Percentiles rank a stretch among this genome's conserved stretches.
phyloP scores from a whole-genome alignment of 1,140 invertebrate genomes.

The Manduca sexta region DNA sequence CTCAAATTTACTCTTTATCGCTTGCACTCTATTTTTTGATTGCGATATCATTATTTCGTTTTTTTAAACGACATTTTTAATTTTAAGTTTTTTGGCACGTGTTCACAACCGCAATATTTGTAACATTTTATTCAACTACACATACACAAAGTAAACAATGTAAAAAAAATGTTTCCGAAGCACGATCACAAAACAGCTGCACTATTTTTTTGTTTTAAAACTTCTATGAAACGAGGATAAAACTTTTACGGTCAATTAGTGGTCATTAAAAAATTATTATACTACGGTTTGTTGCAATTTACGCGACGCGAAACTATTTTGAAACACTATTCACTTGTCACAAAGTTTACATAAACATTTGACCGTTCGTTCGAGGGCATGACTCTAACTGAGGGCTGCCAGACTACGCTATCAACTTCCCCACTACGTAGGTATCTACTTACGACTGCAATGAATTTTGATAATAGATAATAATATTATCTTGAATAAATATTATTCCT shows the following conservation, averaged over 20 bases:
- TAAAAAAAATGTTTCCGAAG: too few relatives aligned
- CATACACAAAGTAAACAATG: too few relatives aligned
- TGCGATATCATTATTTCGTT: conserved; percentile 63
- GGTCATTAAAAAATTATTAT: conserved; percentile 17
- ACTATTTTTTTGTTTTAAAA: conserved; percentile 20
- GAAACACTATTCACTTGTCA: conserved; percentile 33
- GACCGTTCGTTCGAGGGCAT: conserved; percentile 19
- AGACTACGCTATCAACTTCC: conserved; percentile 2
- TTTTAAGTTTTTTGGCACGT: too few relatives aligned
- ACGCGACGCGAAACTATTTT: conserved; percentile 25
- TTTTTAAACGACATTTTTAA: conserved; percentile 8
- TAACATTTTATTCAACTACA: too few relatives aligned
- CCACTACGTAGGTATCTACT: too few relatives aligned
- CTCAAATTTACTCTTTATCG: conserved; percentile 69
- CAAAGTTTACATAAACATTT: conserved; percentile 43
- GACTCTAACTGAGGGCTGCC: conserved; percentile 16
- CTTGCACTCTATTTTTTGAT: conserved; percentile 68
- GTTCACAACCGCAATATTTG: too few relatives aligned
- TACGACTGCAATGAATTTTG: too few relatives aligned
- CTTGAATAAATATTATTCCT: too few relatives aligned
- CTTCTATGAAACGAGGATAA: background rate
- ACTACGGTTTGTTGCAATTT: conserved; percentile 22
- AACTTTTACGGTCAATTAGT: conserved; percentile 1
- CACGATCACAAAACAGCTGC: conserved; percentile 17
- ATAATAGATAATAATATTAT: too few relatives aligned